Percentiles rank a stretch among this genome's conserved stretches.
These are phyloP conservation scores for Morinoia aosen DNA, from an alignment of 2,888 invertebrate genomes.

Conservation along the genomic window DNA sequence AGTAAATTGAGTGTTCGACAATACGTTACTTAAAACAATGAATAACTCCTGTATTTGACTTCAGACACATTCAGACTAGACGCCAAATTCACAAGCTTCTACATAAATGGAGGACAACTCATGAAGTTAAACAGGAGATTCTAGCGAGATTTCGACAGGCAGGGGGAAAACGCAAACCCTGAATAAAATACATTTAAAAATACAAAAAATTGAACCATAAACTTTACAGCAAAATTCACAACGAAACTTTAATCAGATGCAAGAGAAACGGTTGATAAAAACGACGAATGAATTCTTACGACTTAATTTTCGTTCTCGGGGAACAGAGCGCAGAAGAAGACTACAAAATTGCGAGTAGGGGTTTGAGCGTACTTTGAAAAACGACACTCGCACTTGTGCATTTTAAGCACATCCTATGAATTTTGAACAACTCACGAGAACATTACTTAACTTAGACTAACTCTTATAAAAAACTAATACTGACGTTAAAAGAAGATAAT, in stretches of 20 bases:
- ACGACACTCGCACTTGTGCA: background rate
- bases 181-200: background rate
- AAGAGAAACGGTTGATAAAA: background rate
- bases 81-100: background rate
- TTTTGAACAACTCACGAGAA: background rate
- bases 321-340: background rate
- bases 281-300: background rate
- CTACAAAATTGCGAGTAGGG: background rate
- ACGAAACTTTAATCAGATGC: background rate
- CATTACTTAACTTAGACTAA: background rate
- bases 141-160: background rate
- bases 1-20: background rate
- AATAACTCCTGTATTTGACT: background rate
- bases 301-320: background rate
- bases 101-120: background rate
- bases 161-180: background rate
- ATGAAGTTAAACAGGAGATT: background rate
- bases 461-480: background rate
- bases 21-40: background rate
- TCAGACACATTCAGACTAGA: background rate
- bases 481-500: background rate
- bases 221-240: background rate
- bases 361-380: background rate
- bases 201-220: background rate
- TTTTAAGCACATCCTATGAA: no score